Evolutionary conservation across 1,140 invertebrate species (phyloP).

Genomic region (Doryteuthis pealeii): DNA sequence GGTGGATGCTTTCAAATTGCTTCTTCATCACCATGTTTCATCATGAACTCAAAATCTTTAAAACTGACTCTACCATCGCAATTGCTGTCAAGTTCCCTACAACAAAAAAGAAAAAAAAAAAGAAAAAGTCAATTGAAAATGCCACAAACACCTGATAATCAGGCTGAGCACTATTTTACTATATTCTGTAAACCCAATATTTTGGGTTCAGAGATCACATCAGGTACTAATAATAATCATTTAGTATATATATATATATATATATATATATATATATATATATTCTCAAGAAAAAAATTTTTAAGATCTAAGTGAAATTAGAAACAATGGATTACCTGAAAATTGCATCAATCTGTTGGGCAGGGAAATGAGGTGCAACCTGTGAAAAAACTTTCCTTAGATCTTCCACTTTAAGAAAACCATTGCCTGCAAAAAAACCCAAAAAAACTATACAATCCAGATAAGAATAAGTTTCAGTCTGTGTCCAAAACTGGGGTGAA

Average conservation of each 20-base stretch:
- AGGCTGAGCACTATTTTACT: too few species aligned
- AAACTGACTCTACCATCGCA: constrained; percentile 59
- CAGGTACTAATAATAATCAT: too few species aligned
- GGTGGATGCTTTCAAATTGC: too few species aligned
- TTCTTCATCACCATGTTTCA: constrained; percentile 48
- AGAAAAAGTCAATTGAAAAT: constrained; percentile 1
- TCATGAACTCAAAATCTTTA: constrained; percentile 60
- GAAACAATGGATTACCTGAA: constrained; percentile 49
- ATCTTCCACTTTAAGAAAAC: constrained; percentile 56
- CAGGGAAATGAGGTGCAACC: constrained; percentile 51
- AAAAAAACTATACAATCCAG: neutral
- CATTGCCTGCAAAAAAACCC: constrained; percentile 43
- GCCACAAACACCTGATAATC: constrained; percentile 10
- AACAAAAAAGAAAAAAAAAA: constrained; percentile 29
- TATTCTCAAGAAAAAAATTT: too few species aligned
- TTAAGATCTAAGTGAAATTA: neutral
- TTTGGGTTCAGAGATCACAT: too few species aligned
- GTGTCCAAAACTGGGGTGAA: too few species aligned
- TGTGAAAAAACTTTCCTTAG: constrained; percentile 47
- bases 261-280: too few species aligned
- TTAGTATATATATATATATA: too few species aligned
- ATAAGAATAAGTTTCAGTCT: neutral
- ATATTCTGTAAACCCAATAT: too few species aligned
- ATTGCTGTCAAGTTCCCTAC: constrained; percentile 57
- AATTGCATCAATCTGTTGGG: constrained; percentile 42